Evolutionary conservation across 1,140 invertebrate genomes (phyloP), one percentile per base, ranked within the genome.

Genomic region (Aricia agestis): DNA sequence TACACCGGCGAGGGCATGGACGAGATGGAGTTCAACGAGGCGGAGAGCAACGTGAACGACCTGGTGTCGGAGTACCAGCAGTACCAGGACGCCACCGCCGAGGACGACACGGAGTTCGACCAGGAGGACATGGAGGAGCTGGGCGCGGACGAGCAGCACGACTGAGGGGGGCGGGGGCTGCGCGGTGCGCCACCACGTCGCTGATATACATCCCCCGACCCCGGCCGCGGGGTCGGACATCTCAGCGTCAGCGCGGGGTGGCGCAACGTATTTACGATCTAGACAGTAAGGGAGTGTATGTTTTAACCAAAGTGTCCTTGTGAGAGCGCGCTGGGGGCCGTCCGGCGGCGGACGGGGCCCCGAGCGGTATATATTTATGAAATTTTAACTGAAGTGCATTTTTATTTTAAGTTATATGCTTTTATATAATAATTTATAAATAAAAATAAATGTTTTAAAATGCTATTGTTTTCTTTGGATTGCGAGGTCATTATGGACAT

Each of bases 1-100:
- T 95, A 95, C 84, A 97, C 96, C 66, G 95, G 95, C 42, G 96
- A 97, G 88, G 96, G 96, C 70, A 97, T 97, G 96, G 96, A 97
- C 79, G 96, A 97, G 84, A 96, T 96, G 94, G 96, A 97, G 89
- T 97, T 97, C 87, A 96, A 95, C 13, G 96, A 97, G 78, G 96
- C 96, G 0, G 94, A 95, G 86, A 94, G 93, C 92, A 89, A 89
- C 76, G 84, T 89, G 6, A 88, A 87, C 73, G 87, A 89, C 72
- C 77, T 90, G 82, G 86, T 89, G 41, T 89, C 86, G 1, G 85
- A 89, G 95, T 98, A 98, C 87, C 97, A 98, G 90, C 97, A 98
- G 90, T 98, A 98, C 93, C 97, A 98, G 86, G 97, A 95, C 81
- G 94, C 94, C 11, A 94, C 94, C 18, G 93, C 94, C 63, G 94